Evolutionary conservation across 2,888 invertebrate genomes (phyloP).

Genomic region (Drosophila tripunctata): DNA sequence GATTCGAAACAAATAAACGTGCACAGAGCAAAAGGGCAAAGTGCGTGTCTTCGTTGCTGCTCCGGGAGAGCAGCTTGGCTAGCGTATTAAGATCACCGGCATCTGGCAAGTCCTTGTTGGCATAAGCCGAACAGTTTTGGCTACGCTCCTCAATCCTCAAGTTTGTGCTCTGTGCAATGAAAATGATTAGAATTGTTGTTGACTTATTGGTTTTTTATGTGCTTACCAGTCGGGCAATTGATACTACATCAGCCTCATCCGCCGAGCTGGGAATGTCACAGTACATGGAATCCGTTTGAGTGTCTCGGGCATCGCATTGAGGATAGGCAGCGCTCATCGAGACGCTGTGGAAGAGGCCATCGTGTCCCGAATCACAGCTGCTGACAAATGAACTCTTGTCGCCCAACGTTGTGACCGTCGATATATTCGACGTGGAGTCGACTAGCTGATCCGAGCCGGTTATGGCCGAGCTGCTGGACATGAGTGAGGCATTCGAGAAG

Average conservation of each 20-base stretch:
- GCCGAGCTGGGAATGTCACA: constrained; percentile 71
- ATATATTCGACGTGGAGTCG: constrained; percentile 47
- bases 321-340: constrained; percentile 67
- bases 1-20: constrained; percentile 85
- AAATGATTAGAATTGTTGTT: not conserved
- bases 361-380: constrained; percentile 82
- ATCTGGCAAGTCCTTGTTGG: constrained; percentile 66
- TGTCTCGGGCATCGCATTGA: constrained; percentile 35
- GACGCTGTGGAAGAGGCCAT: constrained; percentile 76
- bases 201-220: not conserved
- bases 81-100: constrained; percentile 49
- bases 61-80: constrained; percentile 59
- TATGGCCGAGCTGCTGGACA: constrained; percentile 59
- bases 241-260: constrained; percentile 60
- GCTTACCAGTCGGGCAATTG: constrained; percentile 50
- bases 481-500: constrained; percentile 70
- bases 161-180: constrained; percentile 47
- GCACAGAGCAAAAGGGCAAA: constrained; percentile 85
- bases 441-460: constrained; percentile 62
- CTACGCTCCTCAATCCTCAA: constrained; percentile 50
- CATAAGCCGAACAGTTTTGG: constrained; percentile 45
- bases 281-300: constrained; percentile 66
- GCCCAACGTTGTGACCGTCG: constrained; percentile 60
- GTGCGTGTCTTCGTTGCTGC: constrained; percentile 89
- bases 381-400: constrained; percentile 77